Conservation (phyloP, 1,140 invertebrate species). For the Papilio helenus region DNA sequence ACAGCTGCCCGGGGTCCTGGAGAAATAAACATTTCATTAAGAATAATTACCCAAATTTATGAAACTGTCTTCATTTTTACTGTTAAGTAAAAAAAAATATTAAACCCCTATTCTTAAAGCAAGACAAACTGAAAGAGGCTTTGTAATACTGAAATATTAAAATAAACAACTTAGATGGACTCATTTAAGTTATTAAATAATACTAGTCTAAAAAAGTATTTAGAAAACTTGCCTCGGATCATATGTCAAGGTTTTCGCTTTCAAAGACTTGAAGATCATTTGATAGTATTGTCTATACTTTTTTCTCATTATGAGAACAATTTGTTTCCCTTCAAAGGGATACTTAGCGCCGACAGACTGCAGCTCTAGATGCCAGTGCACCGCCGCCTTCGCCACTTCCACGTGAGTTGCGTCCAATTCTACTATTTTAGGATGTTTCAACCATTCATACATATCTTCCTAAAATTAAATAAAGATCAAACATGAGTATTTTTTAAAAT, state of each 20-base stretch:
- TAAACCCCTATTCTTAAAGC: not conserved
- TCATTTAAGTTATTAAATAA: too few relatives aligned
- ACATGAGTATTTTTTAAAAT: not conserved
- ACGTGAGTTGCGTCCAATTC: slow-evolving; percentile 75
- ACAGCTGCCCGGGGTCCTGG: slow-evolving; percentile 76
- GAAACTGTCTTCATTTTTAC: not conserved
- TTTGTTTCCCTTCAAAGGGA: slow-evolving; percentile 77
- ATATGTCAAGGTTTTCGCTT: slow-evolving; percentile 76
- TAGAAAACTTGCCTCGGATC: slow-evolving; percentile 65
- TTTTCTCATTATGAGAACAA: slow-evolving; percentile 78
- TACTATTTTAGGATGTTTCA: slow-evolving; percentile 75
- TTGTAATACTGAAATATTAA: too few relatives aligned
- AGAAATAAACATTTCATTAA: slow-evolving; percentile 40
- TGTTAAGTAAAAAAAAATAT: not conserved
- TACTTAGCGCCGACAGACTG: slow-evolving; percentile 58
- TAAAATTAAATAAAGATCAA: slow-evolving; percentile 42
- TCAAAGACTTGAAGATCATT: slow-evolving; percentile 77
- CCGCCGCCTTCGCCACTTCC: slow-evolving; percentile 72
- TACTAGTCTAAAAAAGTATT: not conserved
- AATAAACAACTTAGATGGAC: too few relatives aligned
- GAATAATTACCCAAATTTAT: not conserved
- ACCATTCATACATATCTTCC: slow-evolving; percentile 79
- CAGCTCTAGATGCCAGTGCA: slow-evolving; percentile 71
- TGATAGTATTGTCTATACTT: slow-evolving; percentile 79
- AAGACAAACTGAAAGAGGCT: too few relatives aligned